phyloP scores from a whole-genome alignment of 2,113 vertebrate genomes.

The Phrynocephalus versicolor region DNA sequence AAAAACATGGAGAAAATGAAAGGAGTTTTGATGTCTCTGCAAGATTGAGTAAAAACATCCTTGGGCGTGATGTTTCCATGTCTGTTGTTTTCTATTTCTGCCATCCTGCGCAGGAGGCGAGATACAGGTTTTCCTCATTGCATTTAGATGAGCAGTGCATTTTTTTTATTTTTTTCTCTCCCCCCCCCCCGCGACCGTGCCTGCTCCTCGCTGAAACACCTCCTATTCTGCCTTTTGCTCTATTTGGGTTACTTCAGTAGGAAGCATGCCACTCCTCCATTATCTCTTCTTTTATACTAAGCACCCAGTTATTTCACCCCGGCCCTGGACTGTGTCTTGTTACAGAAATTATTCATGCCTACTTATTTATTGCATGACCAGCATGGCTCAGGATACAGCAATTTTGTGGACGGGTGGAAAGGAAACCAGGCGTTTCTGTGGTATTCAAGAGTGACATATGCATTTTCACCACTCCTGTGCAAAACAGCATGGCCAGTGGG shows the following conservation, averaged over 20 bases:
- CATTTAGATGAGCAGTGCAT: neutral
- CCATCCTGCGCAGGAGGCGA: neutral
- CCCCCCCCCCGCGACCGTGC: too few species aligned
- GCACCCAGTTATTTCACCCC: constrained; percentile 4
- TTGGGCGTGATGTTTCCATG: neutral
- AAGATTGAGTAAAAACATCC: neutral
- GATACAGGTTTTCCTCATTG: neutral
- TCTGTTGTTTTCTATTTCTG: neutral
- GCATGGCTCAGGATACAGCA: neutral
- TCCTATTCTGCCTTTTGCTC: neutral
- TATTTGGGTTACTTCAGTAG: neutral
- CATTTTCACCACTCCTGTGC: constrained; percentile 17
- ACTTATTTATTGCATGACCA: constrained; percentile 13
- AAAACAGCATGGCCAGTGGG: neutral
- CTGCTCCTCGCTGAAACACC: neutral
- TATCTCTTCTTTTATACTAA: constrained; percentile 5
- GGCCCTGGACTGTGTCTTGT: constrained; percentile 14
- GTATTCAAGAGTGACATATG: neutral
- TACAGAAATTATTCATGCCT: constrained; percentile 5
- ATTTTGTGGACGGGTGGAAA: neutral
- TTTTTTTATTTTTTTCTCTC: too few species aligned
- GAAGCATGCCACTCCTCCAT: neutral
- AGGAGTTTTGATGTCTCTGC: neutral
- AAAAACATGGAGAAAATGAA: neutral
- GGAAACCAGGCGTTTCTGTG: neutral